phyloP scores from a whole-genome alignment of 2,888 invertebrate species.

The Stomorhina lunata region DNA sequence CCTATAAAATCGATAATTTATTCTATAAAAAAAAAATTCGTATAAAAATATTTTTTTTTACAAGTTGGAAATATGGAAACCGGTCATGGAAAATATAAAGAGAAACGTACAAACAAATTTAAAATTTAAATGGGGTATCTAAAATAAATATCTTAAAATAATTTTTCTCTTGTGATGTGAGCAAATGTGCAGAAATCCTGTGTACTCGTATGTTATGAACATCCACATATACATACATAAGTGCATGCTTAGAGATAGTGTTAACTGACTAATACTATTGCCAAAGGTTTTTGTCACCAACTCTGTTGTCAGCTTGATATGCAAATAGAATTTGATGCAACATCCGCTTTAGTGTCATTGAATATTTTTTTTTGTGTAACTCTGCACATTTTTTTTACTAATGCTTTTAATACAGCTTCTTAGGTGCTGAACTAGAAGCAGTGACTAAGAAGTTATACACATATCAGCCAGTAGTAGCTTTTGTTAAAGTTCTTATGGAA shows the following conservation, averaged over 20 bases:
- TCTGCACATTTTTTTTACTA: background rate
- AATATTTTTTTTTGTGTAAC: conserved; percentile 35
- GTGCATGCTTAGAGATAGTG: conserved; percentile 22
- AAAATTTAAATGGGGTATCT: too few species aligned
- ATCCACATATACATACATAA: background rate
- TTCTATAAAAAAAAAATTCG: too few species aligned
- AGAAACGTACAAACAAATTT: too few species aligned
- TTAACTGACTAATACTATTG: conserved; percentile 57
- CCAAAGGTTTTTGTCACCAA: conserved; percentile 60
- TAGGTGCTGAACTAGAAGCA: background rate
- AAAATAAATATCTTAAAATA: too few species aligned
- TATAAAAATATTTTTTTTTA: too few species aligned
- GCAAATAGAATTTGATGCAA: conserved; percentile 63
- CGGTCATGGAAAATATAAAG: too few species aligned
- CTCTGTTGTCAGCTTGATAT: conserved; percentile 55
- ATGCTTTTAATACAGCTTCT: background rate
- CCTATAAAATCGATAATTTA: too few species aligned
- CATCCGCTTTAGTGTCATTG: conserved; percentile 60
- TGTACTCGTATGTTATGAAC: background rate
- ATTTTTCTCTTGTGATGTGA: too few species aligned
- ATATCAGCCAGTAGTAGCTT: background rate
- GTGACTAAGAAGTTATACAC: background rate
- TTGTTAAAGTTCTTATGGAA: too few species aligned
- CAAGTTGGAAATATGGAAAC: too few species aligned
- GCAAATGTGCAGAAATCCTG: background rate